These are phyloP conservation scores for Schizotus pectinicornis DNA, from an alignment of 2,888 invertebrate species.

Conservation along the genomic window DNA sequence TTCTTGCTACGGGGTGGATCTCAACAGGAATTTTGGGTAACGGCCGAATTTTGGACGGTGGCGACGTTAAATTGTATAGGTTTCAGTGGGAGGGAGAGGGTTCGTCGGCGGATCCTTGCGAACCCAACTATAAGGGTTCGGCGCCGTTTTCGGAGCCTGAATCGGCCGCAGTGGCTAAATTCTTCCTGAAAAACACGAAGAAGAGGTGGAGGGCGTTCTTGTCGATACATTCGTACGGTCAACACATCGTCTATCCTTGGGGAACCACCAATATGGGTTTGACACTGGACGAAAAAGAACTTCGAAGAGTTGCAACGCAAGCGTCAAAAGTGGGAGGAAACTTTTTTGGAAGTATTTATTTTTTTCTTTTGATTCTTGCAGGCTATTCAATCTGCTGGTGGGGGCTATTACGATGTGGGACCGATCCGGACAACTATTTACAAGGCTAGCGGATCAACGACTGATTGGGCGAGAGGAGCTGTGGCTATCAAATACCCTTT, in stretches of 20 bases:
- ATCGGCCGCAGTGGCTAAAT: slow-evolving; percentile 9
- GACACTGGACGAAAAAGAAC: slow-evolving; percentile 55
- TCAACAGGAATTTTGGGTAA: slow-evolving; percentile 84
- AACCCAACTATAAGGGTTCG: slow-evolving; percentile 1
- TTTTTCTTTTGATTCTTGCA: not conserved
- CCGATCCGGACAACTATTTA: slow-evolving; percentile 1
- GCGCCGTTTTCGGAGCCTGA: slow-evolving; percentile 23
- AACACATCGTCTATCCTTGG: slow-evolving; percentile 80
- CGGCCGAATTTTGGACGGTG: slow-evolving; percentile 38
- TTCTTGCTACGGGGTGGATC: slow-evolving; percentile 76
- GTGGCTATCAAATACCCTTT: slow-evolving; percentile 15
- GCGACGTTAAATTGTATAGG: not conserved
- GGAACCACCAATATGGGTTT: slow-evolving; percentile 61
- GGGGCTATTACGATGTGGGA: slow-evolving; percentile 8
- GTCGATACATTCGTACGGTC: slow-evolving; percentile 72
- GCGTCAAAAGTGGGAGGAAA: slow-evolving; percentile 4
- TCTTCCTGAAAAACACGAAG: slow-evolving; percentile 8
- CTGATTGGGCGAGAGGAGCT: slow-evolving; percentile 19
- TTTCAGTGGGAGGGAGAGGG: slow-evolving; percentile 4
- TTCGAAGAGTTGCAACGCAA: slow-evolving; percentile 42
- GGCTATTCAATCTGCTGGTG: not conserved
- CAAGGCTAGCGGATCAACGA: slow-evolving; percentile 2
- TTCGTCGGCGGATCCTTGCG: slow-evolving; percentile 11
- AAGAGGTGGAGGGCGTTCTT: slow-evolving; percentile 11
- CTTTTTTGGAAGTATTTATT: not conserved